Evolutionary conservation across 2,888 invertebrate species (phyloP).

Genomic region (Conistra vaccinii): DNA sequence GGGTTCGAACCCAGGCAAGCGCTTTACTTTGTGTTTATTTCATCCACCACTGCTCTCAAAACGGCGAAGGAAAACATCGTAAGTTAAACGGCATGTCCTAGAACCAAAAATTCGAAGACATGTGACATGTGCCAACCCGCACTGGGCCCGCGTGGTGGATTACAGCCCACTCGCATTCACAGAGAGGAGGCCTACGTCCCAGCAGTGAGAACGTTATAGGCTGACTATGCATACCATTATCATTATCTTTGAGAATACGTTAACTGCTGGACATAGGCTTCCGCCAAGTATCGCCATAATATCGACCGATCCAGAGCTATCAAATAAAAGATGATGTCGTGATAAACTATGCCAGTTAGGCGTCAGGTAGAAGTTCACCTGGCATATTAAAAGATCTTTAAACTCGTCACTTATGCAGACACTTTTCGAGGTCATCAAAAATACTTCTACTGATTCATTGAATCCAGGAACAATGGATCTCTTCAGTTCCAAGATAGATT

Average conservation of each 20-base stretch:
- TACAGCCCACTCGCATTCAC: background rate
- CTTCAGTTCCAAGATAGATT: background rate
- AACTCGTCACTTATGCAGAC: background rate
- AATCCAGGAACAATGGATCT: background rate
- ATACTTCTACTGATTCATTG: rapidly evolving
- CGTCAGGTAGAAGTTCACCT: background rate
- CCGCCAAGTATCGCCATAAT: background rate
- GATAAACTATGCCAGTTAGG: background rate
- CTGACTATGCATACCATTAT: background rate
- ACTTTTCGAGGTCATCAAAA: background rate
- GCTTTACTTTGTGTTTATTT: background rate
- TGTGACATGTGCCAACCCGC: background rate
- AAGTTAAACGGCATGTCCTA: background rate
- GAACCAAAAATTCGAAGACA: background rate
- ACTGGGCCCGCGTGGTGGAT: background rate
- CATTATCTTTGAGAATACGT: background rate
- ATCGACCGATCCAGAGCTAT: background rate
- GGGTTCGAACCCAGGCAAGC: background rate
- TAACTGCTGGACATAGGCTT: background rate
- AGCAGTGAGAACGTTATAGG: background rate
- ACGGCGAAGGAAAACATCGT: background rate
- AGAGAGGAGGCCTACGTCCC: background rate
- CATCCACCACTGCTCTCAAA: background rate
- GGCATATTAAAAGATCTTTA: background rate
- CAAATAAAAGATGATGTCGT: background rate